Evolutionary conservation across 2,888 invertebrate genomes (phyloP).

Genomic region (Microchrysa polita): DNA sequence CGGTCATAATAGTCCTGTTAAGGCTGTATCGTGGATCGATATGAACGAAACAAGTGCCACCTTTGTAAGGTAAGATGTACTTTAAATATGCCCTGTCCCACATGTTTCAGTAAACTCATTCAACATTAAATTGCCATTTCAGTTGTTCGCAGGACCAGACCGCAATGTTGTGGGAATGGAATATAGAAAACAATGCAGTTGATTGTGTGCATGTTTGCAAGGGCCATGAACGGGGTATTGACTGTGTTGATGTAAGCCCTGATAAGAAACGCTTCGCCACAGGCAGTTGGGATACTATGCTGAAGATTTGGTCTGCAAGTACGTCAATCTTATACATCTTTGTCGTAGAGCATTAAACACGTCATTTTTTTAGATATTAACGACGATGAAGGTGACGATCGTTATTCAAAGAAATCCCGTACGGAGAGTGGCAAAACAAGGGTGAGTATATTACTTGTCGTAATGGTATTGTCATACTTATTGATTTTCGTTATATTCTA

Average conservation of each 20-base stretch:
- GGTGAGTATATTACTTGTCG: constrained; percentile 57
- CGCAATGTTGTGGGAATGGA: constrained; percentile 90
- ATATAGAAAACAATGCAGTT: constrained; percentile 75
- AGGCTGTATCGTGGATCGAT: constrained; percentile 88
- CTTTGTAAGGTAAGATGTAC: constrained; percentile 72
- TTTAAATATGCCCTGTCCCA: too few species aligned
- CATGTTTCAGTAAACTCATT: neutral
- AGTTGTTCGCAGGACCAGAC: constrained; percentile 94
- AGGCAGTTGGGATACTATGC: constrained; percentile 91
- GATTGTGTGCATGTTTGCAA: constrained; percentile 83
- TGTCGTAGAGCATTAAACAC: too few species aligned
- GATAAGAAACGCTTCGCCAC: constrained; percentile 76
- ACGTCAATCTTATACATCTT: constrained; percentile 54
- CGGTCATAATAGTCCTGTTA: constrained; percentile 87
- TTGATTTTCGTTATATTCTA: constrained; percentile 47
- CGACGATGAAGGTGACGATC: constrained; percentile 67
- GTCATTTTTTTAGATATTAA: constrained; percentile 3
- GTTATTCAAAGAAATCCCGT: constrained; percentile 70
- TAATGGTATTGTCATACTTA: too few species aligned
- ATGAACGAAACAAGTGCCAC: constrained; percentile 71
- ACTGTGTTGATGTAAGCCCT: constrained; percentile 82
- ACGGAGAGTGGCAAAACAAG: constrained; percentile 69
- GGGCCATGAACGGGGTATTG: constrained; percentile 93
- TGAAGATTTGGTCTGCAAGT: constrained; percentile 91
- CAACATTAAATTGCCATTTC: neutral